Base-by-base conservation (phyloP, 1,140 invertebrate species). In the Drosophila sproati region DNA sequence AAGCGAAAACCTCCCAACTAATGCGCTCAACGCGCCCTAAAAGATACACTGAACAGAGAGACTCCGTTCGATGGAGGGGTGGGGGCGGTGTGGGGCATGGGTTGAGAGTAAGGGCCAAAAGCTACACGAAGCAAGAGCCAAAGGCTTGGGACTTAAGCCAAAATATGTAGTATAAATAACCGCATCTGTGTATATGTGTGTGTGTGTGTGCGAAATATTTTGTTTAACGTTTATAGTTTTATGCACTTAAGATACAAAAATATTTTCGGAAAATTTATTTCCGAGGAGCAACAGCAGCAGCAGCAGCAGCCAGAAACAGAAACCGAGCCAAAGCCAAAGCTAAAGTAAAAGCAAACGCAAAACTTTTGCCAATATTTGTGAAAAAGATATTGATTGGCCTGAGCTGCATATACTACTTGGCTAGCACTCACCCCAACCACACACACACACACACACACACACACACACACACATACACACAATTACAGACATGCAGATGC, bases 191-290 rank as follows among this genome's bases (percentile, higher is more conserved):
- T 47, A 20, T 57, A 48, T 52, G 69, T 54, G 29, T 48, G 68
- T 52, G 37, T 56, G 51, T 77, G 64, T 83, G 72, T 80, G 73
- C 50, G 72, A 88, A 85, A 89, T 89, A 88, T 89, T 89, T 89
- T 89, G 85, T 89, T 89, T 89, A 89, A 89, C 85, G 85, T 83
- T 85, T 89, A 89, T 89, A 89, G 85, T 89, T 89, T 89, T 89
- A 89, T 89, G 80, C 85, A 88, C 85, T 88, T 88, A 88, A 85
- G 85, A 89, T 81, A 78, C 77, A 43, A 89, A 89, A 89, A 88
- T 89, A 88, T 74, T 77, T 77, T 77, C 69, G 59, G 55, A 37
- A 73, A 77, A 73, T 89, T 82, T 88, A 81, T 82, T 72, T 83
- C 77, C 51, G 37, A 50, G 50, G 51, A 20, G 63, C 37, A 55